Percentiles rank a stretch among this genome's conserved stretches.
Evolutionary conservation across 2,113 vertebrate species (phyloP).

Genomic region (Astur gentilis): DNA sequence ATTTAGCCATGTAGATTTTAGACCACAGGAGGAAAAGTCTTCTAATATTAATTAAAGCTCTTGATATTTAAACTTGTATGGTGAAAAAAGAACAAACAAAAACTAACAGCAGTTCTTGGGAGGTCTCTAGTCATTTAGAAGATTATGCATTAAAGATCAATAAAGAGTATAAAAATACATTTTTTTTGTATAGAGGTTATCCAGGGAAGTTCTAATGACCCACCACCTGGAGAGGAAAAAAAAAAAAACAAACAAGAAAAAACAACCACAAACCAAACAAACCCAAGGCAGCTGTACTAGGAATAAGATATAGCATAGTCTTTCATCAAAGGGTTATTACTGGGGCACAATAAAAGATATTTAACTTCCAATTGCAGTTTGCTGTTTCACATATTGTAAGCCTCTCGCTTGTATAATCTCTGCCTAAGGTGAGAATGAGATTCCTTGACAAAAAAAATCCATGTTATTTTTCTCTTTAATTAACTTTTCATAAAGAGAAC

Average conservation of each 20-base stretch:
- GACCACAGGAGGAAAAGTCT: slow-evolving; percentile 65
- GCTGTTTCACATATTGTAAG: background rate
- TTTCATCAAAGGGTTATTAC: background rate
- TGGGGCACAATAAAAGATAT: background rate
- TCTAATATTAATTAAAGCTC: slow-evolving; percentile 77
- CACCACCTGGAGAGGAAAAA: background rate
- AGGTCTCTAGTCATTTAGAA: slow-evolving; percentile 65
- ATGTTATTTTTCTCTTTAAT: background rate
- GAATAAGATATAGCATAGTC: background rate
- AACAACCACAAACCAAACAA: background rate
- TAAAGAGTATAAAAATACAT: slow-evolving; percentile 32
- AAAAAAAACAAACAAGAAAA: background rate
- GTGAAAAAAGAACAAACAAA: slow-evolving; percentile 16
- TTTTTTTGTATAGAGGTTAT: background rate
- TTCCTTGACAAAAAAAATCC: background rate
- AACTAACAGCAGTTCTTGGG: slow-evolving; percentile 52
- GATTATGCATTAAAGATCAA: slow-evolving; percentile 63
- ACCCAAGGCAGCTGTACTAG: background rate
- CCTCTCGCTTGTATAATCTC: background rate
- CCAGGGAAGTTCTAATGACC: slow-evolving; percentile 17
- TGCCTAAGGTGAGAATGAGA: background rate
- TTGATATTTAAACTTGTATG: slow-evolving; percentile 60
- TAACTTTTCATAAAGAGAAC: background rate
- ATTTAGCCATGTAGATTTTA: slow-evolving; percentile 68
- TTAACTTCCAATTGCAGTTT: background rate